These are phyloP conservation scores for Ooceraea biroi DNA, from an alignment of 1,140 invertebrate genomes.

Conservation along the genomic window DNA sequence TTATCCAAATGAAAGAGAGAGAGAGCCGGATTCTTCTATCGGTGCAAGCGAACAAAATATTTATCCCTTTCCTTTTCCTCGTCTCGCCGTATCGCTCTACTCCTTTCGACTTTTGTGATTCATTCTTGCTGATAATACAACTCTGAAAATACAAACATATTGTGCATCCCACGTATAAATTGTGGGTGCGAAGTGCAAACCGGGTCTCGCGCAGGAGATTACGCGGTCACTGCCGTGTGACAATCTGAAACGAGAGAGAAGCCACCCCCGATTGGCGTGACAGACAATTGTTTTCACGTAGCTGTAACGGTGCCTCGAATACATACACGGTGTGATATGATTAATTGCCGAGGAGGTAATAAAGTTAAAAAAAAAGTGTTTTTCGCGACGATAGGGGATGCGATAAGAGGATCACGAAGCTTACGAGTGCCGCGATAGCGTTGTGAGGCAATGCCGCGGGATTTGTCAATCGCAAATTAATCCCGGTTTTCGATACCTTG, in stretches of 20 bases:
- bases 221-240: conserved; percentile 36
- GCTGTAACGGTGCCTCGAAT: not conserved
- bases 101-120: not conserved
- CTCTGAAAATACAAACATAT: conserved; percentile 45
- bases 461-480: conserved; percentile 17
- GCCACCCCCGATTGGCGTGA: not conserved
- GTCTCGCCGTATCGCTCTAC: too few relatives aligned
- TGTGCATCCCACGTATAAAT: not conserved
- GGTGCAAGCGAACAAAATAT: not conserved
- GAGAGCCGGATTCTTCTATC: not conserved
- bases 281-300: not conserved
- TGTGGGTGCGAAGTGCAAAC: conserved; percentile 22
- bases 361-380: not conserved
- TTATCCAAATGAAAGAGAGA: not conserved
- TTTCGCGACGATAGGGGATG: not conserved
- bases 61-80: not conserved
- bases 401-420: conserved; percentile 16
- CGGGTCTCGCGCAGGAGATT: conserved; percentile 30
- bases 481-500: not conserved
- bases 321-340: not conserved
- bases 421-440: conserved; percentile 19
- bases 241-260: not conserved
- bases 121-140: conserved; percentile 31
- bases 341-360: not conserved
- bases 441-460: not conserved